These are phyloP conservation scores for Hassar affinis DNA, from an alignment of 2,113 vertebrate genomes.

Conservation along the genomic window DNA sequence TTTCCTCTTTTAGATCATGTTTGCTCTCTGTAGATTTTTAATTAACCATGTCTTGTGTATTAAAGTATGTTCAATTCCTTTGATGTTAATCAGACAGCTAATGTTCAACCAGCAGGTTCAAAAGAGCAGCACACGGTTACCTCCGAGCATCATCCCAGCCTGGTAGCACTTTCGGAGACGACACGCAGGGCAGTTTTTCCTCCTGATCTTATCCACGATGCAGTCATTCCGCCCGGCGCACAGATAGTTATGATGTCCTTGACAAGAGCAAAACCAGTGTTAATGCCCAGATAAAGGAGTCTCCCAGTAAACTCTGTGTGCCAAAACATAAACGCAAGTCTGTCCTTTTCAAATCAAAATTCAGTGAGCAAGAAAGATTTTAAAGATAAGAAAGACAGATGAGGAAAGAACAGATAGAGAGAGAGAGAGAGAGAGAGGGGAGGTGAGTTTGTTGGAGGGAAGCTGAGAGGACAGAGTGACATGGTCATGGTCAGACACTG, in stretches of 20 bases:
- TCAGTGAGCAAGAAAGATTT: neutral
- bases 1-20: neutral
- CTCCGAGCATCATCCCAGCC: constrained; percentile 98
- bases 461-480: constrained; percentile 74
- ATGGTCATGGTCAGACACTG: constrained; percentile 67
- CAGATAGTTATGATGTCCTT: constrained; percentile 96
- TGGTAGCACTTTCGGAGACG: constrained; percentile 96
- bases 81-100: neutral
- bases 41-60: neutral
- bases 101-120: neutral
- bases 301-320: neutral
- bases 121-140: constrained; percentile 64
- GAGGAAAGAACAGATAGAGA: neutral
- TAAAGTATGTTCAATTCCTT: neutral
- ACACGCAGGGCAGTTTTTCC: constrained; percentile 96
- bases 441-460: constrained; percentile 58
- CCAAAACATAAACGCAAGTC: neutral
- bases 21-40: neutral
- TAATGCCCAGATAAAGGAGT: constrained; percentile 17
- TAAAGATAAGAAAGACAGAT: neutral
- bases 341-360: neutral
- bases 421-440: neutral
- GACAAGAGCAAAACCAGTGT: constrained; percentile 48
- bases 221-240: constrained; percentile 98
- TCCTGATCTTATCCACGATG: constrained; percentile 97